These are phyloP conservation scores for Phalacrocorax carbo DNA, from an alignment of 2,113 vertebrate species.

Conservation along the genomic window DNA sequence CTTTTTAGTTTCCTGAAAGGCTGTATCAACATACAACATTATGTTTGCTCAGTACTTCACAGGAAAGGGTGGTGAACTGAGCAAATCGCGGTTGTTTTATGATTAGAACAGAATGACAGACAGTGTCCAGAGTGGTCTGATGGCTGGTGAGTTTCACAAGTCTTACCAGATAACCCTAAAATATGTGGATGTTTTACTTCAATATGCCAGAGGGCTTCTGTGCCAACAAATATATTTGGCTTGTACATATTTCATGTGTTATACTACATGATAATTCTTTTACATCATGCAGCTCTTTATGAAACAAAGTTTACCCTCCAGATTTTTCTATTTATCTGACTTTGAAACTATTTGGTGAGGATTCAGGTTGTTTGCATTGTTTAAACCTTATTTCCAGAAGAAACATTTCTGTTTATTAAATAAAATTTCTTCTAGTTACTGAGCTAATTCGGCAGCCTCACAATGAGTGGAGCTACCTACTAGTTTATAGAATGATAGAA, in stretches of 20 bases:
- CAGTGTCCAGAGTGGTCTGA: background rate
- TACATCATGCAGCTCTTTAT: background rate
- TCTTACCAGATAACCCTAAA: background rate
- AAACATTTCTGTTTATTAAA: background rate
- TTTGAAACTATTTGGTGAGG: background rate
- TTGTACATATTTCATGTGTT: background rate
- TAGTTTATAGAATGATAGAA: background rate
- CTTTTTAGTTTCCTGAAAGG: background rate
- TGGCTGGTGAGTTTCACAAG: background rate
- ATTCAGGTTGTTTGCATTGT: background rate
- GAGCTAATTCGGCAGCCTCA: background rate
- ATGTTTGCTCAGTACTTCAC: background rate
- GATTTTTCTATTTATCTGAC: background rate
- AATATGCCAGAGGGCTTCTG: background rate
- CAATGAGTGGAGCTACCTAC: background rate
- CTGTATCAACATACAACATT: background rate
- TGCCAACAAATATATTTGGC: conserved; percentile 11
- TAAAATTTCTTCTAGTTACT: background rate
- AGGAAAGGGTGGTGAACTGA: background rate
- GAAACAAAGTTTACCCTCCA: background rate
- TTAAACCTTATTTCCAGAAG: background rate
- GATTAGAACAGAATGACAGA: background rate
- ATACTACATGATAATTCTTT: background rate
- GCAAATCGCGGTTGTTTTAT: background rate
- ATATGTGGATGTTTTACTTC: background rate